Evolutionary conservation across 2,888 invertebrate species (phyloP).

Genomic region (Uropetala carovei): DNA sequence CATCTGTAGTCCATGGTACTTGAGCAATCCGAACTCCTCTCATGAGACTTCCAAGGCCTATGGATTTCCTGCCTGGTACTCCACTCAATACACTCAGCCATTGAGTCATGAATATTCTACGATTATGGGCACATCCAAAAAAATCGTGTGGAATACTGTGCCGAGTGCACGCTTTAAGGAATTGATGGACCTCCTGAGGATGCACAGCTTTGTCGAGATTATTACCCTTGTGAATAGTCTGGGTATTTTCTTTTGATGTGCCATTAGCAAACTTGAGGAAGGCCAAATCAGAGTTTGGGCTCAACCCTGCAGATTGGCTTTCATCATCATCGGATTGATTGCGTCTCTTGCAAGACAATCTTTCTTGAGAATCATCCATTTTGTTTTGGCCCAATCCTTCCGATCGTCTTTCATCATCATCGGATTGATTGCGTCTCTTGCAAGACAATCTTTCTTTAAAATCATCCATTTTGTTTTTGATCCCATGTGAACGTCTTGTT

Average conservation of each 20-base stretch:
- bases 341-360: too few species aligned
- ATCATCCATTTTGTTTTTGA: background rate
- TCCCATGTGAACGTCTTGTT: background rate
- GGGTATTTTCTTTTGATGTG: background rate
- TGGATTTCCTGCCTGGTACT: slow-evolving; percentile 7
- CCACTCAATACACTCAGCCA: slow-evolving; percentile 29
- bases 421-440: too few species aligned
- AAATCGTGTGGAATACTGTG: slow-evolving; percentile 23
- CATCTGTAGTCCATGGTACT: slow-evolving; percentile 9
- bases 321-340: too few species aligned
- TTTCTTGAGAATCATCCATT: background rate
- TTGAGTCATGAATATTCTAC: background rate
- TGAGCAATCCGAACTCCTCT: background rate
- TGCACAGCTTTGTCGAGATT: background rate
- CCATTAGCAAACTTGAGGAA: background rate
- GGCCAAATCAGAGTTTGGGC: background rate
- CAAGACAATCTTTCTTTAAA: background rate
- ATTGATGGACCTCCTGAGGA: background rate
- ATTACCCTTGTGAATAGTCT: background rate
- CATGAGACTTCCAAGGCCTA: slow-evolving; percentile 15
- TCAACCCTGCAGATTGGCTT: too few species aligned
- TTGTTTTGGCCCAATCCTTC: too few species aligned
- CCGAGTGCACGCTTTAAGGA: background rate
- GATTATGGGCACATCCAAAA: background rate
- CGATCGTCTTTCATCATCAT: too few species aligned